phyloP scores from a whole-genome alignment of 2,888 invertebrate genomes.

The Aphodius granarius region DNA sequence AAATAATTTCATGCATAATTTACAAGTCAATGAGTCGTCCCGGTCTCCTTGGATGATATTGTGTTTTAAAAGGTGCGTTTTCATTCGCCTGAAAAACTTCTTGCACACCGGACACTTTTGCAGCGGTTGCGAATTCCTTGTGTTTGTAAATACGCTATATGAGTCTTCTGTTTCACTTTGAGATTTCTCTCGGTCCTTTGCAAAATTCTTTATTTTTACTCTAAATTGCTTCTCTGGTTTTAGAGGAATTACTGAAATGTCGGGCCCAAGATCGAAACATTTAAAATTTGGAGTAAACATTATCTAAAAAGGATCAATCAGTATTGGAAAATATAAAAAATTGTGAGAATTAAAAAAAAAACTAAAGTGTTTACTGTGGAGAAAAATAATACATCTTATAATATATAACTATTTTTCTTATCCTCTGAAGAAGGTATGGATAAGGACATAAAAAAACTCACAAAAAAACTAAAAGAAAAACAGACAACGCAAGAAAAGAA shows the following conservation, averaged over 20 bases:
- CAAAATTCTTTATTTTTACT: neutral
- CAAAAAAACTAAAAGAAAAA: neutral
- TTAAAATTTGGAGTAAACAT: neutral
- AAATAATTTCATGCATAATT: conserved; percentile 45
- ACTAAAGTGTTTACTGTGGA: too few relatives aligned
- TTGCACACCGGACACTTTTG: conserved; percentile 53
- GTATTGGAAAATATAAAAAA: neutral
- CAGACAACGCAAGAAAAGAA: neutral
- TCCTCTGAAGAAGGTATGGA: too few relatives aligned
- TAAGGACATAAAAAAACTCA: neutral
- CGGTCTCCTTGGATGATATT: conserved; percentile 41
- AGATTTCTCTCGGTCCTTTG: conserved; percentile 34
- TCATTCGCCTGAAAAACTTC: conserved; percentile 52
- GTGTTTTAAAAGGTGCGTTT: conserved; percentile 54
- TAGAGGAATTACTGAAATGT: conserved; percentile 33
- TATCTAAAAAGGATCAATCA: neutral
- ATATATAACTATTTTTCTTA: too few relatives aligned
- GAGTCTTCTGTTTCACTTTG: conserved; percentile 42
- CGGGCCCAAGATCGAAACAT: conserved; percentile 23
- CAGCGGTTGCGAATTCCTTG: conserved; percentile 49
- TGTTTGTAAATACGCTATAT: conserved; percentile 41
- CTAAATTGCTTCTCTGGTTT: neutral
- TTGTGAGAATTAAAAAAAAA: neutral
- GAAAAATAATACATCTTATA: too few relatives aligned
- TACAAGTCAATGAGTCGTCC: conserved; percentile 43